Evolutionary conservation across 1,140 invertebrate genomes (phyloP), one percentile per base, ranked within the genome.

Genomic region (Drosophila tsacasi): DNA sequence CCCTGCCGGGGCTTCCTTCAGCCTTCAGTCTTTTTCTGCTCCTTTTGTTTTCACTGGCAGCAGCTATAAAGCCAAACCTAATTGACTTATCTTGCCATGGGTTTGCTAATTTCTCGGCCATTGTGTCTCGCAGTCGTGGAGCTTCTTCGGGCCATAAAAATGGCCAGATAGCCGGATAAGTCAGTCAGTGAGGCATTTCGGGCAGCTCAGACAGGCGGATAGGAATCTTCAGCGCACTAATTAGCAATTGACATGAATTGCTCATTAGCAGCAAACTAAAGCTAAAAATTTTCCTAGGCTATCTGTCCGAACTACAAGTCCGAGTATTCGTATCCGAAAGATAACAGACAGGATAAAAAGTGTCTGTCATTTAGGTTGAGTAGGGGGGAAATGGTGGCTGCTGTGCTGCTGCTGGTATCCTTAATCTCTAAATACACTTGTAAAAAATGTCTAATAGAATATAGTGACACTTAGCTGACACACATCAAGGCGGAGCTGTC

Each of bases 201-300:
- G 72, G 72, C 73, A 71, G 67, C 67, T 71, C 67, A 68, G 72
- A 76, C 79, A 76, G 73, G 64, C 83, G 90, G 87, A 91, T 91
- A 83, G 68, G 86, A 91, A 91, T 91, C 83, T 89, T 67, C 83
- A 76, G 66, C 86, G 85, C 75, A 91, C 89, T 91, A 91, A 91
- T 91, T 91, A 91, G 87, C 87, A 91, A 91, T 91, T 91, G 87
- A 91, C 87, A 91, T 91, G 83, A 91, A 91, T 91, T 91, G 87
- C 83, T 91, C 87, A 91, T 91, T 91, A 91, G 87, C 81, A 87
- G 87, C 75, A 90, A 89, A 85, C 84, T 90, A 85, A 90, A 71
- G 84, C 84, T 81, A 69, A 67, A 87, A 89, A 87, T 81, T 72
- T 69, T 65, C 76, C 61, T 54, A 32, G 47, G 64, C 74, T 77